These are phyloP conservation scores for Centropristis striata DNA, from an alignment of 2,113 vertebrate species.

Conservation along the genomic window DNA sequence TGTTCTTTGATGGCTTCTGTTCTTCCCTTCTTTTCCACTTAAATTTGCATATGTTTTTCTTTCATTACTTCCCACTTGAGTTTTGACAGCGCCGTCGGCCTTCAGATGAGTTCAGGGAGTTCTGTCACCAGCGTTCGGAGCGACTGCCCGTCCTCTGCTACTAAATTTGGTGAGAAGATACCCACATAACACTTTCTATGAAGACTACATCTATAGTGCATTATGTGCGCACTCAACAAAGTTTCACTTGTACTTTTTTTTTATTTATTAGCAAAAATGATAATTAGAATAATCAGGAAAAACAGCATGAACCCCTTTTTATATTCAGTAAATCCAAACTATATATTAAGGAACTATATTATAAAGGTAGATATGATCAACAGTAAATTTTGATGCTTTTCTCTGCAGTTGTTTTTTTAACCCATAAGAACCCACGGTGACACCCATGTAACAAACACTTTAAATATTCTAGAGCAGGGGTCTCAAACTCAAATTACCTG, in stretches of 20 bases:
- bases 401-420: neutral
- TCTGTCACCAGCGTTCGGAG: constrained; percentile 88
- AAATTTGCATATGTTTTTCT: constrained; percentile 48
- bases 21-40: constrained; percentile 10
- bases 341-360: neutral
- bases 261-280: neutral
- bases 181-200: no score
- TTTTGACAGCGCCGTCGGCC: constrained; percentile 90
- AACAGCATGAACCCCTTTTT: neutral
- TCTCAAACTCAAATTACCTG: no score
- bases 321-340: neutral
- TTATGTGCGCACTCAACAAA: no score
- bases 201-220: no score
- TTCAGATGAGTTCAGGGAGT: constrained; percentile 87
- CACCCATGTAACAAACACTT: no score
- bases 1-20: constrained; percentile 23
- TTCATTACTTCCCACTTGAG: constrained; percentile 73
- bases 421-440: no score
- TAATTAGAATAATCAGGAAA: neutral
- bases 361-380: neutral
- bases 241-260: no score
- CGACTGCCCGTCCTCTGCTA: constrained; percentile 87
- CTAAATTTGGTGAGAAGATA: constrained; percentile 91
- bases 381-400: neutral
- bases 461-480: no score